These are phyloP conservation scores for Cetoscarus ocellatus DNA, from an alignment of 2,797 vertebrate species.

Conservation along the genomic window DNA sequence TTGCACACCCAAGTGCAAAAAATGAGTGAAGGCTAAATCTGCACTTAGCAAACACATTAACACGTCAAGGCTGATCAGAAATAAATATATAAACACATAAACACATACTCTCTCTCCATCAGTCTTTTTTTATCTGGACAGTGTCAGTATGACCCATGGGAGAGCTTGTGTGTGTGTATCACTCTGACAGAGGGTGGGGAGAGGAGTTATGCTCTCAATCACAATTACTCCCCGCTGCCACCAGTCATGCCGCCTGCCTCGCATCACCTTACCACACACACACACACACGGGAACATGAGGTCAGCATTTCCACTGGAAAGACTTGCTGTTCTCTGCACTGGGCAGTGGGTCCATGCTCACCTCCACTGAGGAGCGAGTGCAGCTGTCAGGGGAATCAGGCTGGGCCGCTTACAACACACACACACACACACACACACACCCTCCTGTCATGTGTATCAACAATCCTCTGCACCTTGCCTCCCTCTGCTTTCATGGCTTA, in stretches of 20 bases:
- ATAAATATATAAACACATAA: constrained; percentile 59
- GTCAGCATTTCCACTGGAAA: constrained; percentile 71
- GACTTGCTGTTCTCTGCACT: constrained; percentile 60
- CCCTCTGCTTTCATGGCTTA: constrained; percentile 80
- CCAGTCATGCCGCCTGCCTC: constrained; percentile 75
- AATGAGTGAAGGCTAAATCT: background rate
- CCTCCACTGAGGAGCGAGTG: constrained; percentile 69
- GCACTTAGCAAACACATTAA: constrained; percentile 69
- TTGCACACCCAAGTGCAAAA: too few species aligned
- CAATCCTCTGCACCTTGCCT: constrained; percentile 73
- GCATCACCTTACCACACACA: constrained; percentile 57
- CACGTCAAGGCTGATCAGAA: constrained; percentile 68
- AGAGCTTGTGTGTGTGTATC: constrained; percentile 60
- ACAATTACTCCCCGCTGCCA: constrained; percentile 84
- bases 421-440: constrained; percentile 15
- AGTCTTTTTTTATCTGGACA: constrained; percentile 85
- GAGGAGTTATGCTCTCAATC: constrained; percentile 82
- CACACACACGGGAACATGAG: constrained; percentile 42
- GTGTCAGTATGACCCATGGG: constrained; percentile 83
- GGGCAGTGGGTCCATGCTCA: constrained; percentile 59
- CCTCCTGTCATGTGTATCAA: constrained; percentile 56
- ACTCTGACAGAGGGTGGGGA: constrained; percentile 71
- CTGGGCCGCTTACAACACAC: constrained; percentile 71
- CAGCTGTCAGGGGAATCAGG: constrained; percentile 77
- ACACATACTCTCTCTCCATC: constrained; percentile 22